Percentiles rank a stretch among this genome's conserved stretches.
These are phyloP conservation scores for Monomorium pharaonis DNA, from an alignment of 1,140 invertebrate genomes.

Conservation along the genomic window DNA sequence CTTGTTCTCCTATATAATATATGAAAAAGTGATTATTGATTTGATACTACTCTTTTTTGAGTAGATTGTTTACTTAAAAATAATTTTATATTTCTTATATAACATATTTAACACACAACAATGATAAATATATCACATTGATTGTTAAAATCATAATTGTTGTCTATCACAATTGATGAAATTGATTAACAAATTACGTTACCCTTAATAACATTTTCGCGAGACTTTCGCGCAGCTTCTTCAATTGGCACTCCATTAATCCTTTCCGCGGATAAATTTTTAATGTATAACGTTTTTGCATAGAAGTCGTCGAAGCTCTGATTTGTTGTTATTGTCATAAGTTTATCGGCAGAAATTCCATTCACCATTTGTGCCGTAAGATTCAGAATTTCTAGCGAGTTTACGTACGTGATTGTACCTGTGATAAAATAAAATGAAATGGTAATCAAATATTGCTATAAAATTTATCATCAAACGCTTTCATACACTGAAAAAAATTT, in stretches of 20 bases:
- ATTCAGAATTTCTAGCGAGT: constrained; percentile 55
- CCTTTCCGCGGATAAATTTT: constrained; percentile 65
- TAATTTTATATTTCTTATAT: no score
- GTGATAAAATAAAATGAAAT: constrained; percentile 5
- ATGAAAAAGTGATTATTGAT: no score
- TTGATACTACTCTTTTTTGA: no score
- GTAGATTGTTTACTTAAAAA: no score
- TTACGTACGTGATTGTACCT: constrained; percentile 74
- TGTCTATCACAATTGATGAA: not conserved
- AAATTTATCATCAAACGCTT: not conserved
- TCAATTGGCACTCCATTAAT: constrained; percentile 75
- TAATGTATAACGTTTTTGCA: constrained; percentile 65
- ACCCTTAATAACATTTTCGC: constrained; percentile 76
- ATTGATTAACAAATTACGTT: constrained; percentile 55
- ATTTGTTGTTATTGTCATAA: constrained; percentile 75
- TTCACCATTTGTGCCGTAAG: constrained; percentile 71
- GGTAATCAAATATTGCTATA: not conserved
- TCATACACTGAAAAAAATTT: no score
- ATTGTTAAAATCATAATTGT: not conserved
- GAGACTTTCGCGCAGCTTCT: constrained; percentile 76
- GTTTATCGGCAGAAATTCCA: constrained; percentile 53
- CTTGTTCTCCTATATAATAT: no score
- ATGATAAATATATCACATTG: not conserved
- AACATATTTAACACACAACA: no score
- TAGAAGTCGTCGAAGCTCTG: constrained; percentile 70